A percentile compares a stretch with the other conserved stretches of the same genome.
These are phyloP conservation scores for Hirundo rustica DNA, from an alignment of 2,797 vertebrate species.

Conservation along the genomic window DNA sequence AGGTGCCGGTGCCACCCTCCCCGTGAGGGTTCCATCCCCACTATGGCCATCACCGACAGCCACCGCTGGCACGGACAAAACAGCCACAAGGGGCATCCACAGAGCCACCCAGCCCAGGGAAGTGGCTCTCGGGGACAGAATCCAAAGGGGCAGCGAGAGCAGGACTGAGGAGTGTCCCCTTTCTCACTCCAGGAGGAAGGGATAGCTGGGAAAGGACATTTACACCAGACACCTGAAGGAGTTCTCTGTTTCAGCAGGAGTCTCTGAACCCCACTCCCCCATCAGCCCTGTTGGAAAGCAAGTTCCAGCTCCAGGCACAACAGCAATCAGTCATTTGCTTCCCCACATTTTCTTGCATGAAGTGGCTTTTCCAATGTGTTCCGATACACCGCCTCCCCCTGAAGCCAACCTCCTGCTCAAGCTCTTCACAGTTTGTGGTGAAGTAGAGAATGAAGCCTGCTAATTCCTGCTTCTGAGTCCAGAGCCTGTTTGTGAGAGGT, in stretches of 20 bases:
- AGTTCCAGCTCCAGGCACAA: not conserved
- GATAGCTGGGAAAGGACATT: not conserved
- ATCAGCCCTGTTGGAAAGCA: not conserved
- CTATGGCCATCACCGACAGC: accelerated
- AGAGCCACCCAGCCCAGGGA: not conserved
- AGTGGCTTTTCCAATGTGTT: constrained; percentile 20
- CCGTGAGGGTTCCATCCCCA: too few species aligned
- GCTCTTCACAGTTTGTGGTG: constrained; percentile 14
- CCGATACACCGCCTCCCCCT: constrained; percentile 7
- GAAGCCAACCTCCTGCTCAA: constrained; percentile 53
- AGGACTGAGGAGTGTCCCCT: not conserved
- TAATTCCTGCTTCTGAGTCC: not conserved
- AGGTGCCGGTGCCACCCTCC: not conserved
- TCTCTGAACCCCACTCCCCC: not conserved
- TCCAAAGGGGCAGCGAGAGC: not conserved
- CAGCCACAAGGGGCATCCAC: not conserved
- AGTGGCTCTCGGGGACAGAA: accelerated
- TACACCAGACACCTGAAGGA: not conserved
- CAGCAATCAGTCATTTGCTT: not conserved
- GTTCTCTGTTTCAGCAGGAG: not conserved
- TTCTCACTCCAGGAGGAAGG: not conserved
- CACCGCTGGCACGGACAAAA: not conserved
- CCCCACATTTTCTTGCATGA: not conserved
- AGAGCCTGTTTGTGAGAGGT: constrained; percentile 4
- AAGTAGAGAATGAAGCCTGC: constrained; percentile 19